These are phyloP conservation scores for Aphodius granarius DNA, from an alignment of 2,888 invertebrate species.

Conservation along the genomic window DNA sequence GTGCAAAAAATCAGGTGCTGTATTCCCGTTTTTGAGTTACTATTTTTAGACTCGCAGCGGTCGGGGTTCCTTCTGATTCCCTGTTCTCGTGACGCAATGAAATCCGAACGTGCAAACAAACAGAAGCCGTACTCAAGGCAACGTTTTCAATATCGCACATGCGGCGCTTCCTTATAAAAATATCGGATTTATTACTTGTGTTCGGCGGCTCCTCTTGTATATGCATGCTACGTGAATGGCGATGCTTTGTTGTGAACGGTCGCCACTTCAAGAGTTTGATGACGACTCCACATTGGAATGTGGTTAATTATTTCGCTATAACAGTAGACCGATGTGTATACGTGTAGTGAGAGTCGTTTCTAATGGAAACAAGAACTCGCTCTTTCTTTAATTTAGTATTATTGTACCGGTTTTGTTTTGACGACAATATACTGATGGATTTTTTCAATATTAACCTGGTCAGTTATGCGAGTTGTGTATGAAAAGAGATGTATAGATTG, in stretches of 20 bases:
- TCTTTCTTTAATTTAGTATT: not conserved
- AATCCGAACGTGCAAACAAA: not conserved
- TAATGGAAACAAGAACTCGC: not conserved
- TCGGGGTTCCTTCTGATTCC: not conserved
- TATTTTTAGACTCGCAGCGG: not conserved
- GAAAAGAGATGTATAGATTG: not conserved
- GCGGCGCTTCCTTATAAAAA: not conserved
- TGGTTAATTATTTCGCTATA: slow-evolving; percentile 1
- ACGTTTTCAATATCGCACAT: not conserved
- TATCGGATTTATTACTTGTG: not conserved
- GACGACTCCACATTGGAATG: not conserved
- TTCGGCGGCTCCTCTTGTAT: not conserved
- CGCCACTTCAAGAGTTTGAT: not conserved
- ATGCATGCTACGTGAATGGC: not conserved
- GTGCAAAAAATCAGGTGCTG: not conserved
- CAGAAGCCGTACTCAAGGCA: not conserved
- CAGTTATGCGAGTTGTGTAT: not conserved
- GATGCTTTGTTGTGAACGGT: not conserved
- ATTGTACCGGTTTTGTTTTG: not conserved
- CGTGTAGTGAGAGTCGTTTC: not conserved
- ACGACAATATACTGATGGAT: not conserved
- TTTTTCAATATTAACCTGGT: not conserved
- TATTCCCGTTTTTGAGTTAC: not conserved
- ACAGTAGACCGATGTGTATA: not conserved
- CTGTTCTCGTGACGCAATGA: not conserved